Base-by-base conservation (phyloP, 2,797 vertebrate species). In the Masticophis lateralis region DNA sequence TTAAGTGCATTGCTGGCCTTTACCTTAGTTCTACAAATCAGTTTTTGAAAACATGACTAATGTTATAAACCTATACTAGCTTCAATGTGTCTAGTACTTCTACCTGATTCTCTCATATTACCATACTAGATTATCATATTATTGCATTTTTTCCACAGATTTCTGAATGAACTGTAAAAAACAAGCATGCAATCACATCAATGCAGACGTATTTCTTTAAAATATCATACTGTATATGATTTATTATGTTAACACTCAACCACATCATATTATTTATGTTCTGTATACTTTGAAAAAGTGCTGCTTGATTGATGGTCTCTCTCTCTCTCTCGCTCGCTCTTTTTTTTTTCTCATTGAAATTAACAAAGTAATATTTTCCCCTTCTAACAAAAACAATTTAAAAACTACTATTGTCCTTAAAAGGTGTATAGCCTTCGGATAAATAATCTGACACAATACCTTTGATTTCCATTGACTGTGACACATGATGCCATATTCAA, bases 101-200 rank as follows among this genome's bases (percentile, higher is more conserved):
- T 98, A 98, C 98, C 98, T 97, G 97, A 97, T 97, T 98, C 97
- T 98, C 95, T 98, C 98, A 98, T 98, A 98, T 98, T 98, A 98
- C 97, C 98, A 95, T 98, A 98, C 97, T 98, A 98, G 98, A 98
- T 97, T 98, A 98, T 98, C 98, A 97, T 98, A 98, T 98, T 98
- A 98, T 98, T 98, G 98, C 98, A 98, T 98, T 98, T 98, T 97
- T 88, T 59, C 63, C 98, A 98, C 98, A 98, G 97, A 98, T 98
- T 97, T 98, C 98, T 97, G 96, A 97, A 96, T 97, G 98, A 98
- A 97, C 96, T 98, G 97, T 97, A 98, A 98, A 98, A 90, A 98
- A 98, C 98, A 98, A 98, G 98, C 98, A 98, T 98, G 98, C 98
- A 98, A 97, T 96, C 98, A 98, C 98, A 98, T 98, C 97, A 98